Percentiles rank a stretch among this genome's conserved stretches.
These are phyloP conservation scores for Habropoda laboriosa DNA, from an alignment of 1,140 invertebrate species.

Conservation along the genomic window DNA sequence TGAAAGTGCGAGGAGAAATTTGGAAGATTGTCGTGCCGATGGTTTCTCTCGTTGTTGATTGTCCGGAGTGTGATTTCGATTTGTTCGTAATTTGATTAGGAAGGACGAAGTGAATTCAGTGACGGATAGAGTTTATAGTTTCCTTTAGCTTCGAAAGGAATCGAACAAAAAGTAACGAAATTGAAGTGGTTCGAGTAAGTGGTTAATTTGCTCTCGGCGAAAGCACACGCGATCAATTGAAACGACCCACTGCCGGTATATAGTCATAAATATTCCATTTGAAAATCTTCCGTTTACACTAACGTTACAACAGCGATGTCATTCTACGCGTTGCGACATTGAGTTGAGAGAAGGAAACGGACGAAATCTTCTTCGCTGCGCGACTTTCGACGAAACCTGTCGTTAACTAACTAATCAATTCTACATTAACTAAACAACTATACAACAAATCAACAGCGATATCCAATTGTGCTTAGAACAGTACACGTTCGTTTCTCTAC, in stretches of 20 bases:
- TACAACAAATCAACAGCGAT: background rate
- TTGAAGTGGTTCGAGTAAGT: background rate
- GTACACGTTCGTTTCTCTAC: conserved; percentile 26
- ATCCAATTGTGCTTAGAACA: background rate
- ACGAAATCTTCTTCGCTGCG: background rate
- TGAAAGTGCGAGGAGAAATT: background rate
- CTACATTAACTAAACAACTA: background rate
- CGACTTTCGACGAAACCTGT: background rate
- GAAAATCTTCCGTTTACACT: background rate
- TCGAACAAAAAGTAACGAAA: background rate
- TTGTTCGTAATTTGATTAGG: no score
- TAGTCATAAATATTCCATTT: background rate
- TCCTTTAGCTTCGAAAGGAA: background rate
- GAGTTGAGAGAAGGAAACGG: no score
- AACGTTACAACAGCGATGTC: background rate
- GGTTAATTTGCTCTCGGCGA: background rate
- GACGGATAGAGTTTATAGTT: no score
- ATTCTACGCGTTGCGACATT: background rate
- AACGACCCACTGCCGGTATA: background rate
- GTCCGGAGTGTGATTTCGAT: no score
- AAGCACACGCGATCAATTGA: conserved; percentile 2
- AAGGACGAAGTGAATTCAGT: no score
- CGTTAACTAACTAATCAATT: background rate
- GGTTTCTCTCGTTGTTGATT: background rate
- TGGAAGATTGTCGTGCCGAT: background rate